Conservation (phyloP, 2,888 invertebrate species). For the Elegia similella region DNA sequence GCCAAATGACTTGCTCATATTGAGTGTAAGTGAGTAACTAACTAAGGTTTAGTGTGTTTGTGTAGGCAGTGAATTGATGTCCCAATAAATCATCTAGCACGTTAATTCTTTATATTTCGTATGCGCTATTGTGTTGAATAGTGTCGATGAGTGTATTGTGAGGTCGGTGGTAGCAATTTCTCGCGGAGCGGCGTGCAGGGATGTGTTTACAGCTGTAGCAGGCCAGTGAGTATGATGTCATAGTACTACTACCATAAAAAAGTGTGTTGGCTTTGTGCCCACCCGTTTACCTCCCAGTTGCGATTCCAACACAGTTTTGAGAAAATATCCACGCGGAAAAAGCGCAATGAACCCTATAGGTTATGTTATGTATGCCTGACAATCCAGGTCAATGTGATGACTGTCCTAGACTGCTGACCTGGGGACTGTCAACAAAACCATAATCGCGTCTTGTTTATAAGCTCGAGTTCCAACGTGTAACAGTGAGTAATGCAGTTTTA, state of each 20-base stretch:
- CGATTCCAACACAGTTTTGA: constrained; percentile 59
- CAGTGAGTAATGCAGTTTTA: constrained; percentile 14
- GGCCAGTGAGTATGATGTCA: constrained; percentile 79
- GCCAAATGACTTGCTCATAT: constrained; percentile 43
- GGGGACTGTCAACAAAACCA: constrained; percentile 13
- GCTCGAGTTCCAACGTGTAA: constrained; percentile 7
- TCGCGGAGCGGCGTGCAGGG: constrained; percentile 53
- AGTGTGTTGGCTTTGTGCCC: constrained; percentile 79
- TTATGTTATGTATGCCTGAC: constrained; percentile 59
- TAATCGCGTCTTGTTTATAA: constrained; percentile 21
- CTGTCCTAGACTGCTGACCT: constrained; percentile 37
- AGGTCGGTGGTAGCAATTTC: constrained; percentile 41
- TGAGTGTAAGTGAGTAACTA: constrained; percentile 37
- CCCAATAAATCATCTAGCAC: constrained; percentile 57
- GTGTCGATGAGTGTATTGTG: constrained; percentile 33
- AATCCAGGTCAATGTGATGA: constrained; percentile 57
- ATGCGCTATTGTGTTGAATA: constrained; percentile 40
- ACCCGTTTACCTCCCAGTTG: constrained; percentile 73
- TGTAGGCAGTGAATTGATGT: constrained; percentile 71
- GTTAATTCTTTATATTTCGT: constrained; percentile 44
- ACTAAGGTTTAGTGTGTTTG: constrained; percentile 49
- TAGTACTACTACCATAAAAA: constrained; percentile 71
- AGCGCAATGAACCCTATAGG: constrained; percentile 62
- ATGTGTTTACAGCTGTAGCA: constrained; percentile 79
- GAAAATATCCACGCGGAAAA: constrained; percentile 64